These are phyloP conservation scores for Rachycentron canadum DNA, from an alignment of 2,797 vertebrate genomes.

Conservation along the genomic window DNA sequence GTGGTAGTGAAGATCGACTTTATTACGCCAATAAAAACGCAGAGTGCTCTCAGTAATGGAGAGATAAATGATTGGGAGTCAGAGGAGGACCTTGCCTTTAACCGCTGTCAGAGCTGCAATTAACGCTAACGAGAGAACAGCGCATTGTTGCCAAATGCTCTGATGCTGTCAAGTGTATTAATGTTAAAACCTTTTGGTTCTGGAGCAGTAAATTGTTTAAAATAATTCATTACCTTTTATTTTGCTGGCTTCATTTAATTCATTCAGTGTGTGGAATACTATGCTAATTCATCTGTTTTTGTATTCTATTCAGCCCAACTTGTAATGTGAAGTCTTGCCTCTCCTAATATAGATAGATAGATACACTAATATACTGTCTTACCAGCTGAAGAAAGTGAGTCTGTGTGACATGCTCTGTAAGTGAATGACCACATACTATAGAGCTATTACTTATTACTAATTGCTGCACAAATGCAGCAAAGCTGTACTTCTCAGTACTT, in stretches of 20 bases:
- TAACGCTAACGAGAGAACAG: slow-evolving; percentile 84
- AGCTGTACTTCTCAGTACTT: not conserved
- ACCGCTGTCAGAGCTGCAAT: slow-evolving; percentile 81
- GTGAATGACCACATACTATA: not conserved
- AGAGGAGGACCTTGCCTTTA: slow-evolving; percentile 82
- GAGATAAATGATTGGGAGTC: slow-evolving; percentile 87
- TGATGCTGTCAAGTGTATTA: slow-evolving; percentile 38
- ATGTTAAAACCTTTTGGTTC: slow-evolving; percentile 50
- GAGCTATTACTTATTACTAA: too few relatives aligned
- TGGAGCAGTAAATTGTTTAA: slow-evolving; percentile 27
- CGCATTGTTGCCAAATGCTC: slow-evolving; percentile 66
- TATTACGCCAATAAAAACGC: slow-evolving; percentile 87
- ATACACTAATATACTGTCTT: not conserved
- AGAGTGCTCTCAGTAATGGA: slow-evolving; percentile 86
- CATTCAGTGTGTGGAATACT: slow-evolving; percentile 24
- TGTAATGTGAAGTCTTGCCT: not conserved
- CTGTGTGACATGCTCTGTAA: slow-evolving; percentile 11
- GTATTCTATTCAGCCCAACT: not conserved
- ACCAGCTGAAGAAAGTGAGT: not conserved
- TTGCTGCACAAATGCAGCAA: not conserved
- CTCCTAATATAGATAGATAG: too few relatives aligned
- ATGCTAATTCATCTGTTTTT: slow-evolving; percentile 19
- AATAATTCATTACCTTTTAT: slow-evolving; percentile 29
- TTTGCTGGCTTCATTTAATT: slow-evolving; percentile 33
- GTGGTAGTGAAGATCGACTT: slow-evolving; percentile 83